Base-by-base conservation (phyloP, 2,113 vertebrate species). In the Nerophis ophidion region DNA sequence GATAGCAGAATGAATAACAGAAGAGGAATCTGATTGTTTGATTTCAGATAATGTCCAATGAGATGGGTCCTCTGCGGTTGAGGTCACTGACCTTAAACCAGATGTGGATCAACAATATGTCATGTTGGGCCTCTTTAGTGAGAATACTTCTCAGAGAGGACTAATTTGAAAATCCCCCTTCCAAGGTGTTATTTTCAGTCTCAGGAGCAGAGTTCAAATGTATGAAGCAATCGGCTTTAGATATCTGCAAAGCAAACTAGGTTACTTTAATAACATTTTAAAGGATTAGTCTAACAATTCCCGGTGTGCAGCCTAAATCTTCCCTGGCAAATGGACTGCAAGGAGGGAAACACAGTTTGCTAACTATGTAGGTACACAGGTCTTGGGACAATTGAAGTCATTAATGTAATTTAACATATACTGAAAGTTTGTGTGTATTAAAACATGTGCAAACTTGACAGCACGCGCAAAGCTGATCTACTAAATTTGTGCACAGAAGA, bases 241-340 rank as follows among this genome's bases (percentile, higher is more conserved):
- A 75, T 75, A 80, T 77, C 69, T 65, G 63, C 48, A 60, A 65
- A 49, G 61, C 63, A 76, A 85, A 77, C 70, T 47, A 11, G 63
- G 76, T 83, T 80, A 80, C 59, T 57, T 79, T 78, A 75, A 88
- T 73, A 86, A 82, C 68, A 85, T 86, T 84, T 78, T 70, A 81
- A 79, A 58, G 79, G 68, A 84, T 85, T 83, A 80, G 79, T 61
- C 44, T 78, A 82, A 82, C 81, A 86, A 81, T 70, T 81, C 83
- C 75, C 81, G 71, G 62, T 48, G 70, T 48, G 75, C 57, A 61
- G 42, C 57, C 61, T 54, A 54, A 66, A 57, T 57, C 64, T 70
- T 57, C 8, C 50, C 61, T 58, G 52, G 74, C 68, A 45, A 61
- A 61, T 65, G n/a, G 56, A 64, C 63, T 58, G 57, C 53, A 17